phyloP scores from a whole-genome alignment of 2,797 vertebrate species.

The Phylloscopus collybita region DNA sequence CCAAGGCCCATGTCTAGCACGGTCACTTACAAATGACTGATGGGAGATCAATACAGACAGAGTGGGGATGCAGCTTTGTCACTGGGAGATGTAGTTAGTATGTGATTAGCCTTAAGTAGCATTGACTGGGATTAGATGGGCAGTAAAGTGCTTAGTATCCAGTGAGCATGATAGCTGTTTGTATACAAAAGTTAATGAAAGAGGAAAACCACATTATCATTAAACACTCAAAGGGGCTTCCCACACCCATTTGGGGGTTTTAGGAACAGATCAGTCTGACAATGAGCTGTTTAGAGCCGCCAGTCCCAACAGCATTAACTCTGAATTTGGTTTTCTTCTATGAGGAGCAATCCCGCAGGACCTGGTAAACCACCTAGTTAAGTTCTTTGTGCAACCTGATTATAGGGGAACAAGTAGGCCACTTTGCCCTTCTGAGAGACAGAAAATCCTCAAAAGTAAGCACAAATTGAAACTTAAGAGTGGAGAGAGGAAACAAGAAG shows the following conservation, averaged over 20 bases:
- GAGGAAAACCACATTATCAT: conserved; percentile 52
- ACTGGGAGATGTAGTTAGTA: conserved; percentile 83
- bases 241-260: neutral
- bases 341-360: neutral
- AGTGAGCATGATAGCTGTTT: conserved; percentile 35
- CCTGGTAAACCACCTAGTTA: conserved; percentile 25
- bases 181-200: conserved; percentile 69
- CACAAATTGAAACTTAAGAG: neutral
- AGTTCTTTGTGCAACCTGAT: neutral
- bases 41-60: conserved; percentile 85
- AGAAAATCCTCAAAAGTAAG: neutral
- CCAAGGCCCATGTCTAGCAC: conserved; percentile 85
- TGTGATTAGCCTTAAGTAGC: conserved; percentile 78
- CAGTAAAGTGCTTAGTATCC: conserved; percentile 60
- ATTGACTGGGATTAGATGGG: conserved; percentile 56
- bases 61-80: conserved; percentile 84
- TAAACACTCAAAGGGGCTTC: neutral
- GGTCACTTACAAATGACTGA: conserved; percentile 87
- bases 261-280: conserved; percentile 39
- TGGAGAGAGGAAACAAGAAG: neutral
- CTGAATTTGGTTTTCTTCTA: conserved; percentile 37
- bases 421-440: neutral
- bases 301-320: conserved; percentile 14
- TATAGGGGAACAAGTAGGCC: neutral
- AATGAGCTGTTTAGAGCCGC: neutral